Base-by-base conservation (phyloP, 2,113 vertebrate genomes). In the Phylloscopus trochilus region DNA sequence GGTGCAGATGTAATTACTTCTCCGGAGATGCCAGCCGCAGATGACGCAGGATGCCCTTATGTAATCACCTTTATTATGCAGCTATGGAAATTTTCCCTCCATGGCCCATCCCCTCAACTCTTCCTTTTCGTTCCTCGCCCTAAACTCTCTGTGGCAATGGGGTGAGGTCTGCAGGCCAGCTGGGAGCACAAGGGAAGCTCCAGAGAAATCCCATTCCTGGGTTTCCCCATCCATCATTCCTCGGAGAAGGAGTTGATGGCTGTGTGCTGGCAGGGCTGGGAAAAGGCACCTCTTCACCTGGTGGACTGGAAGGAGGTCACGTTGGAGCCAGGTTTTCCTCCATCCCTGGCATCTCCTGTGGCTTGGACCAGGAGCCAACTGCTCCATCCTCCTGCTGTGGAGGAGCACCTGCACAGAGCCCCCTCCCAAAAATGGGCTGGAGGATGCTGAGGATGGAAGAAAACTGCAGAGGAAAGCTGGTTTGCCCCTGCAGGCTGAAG, bases 1-100 rank as follows among this genome's bases (percentile, higher is more conserved):
- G 85, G 87, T 94, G 79, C 85, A 97, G 93, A 96, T 96, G 95
- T 90, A 92, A 83, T 96, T 86, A 83, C 91, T 93, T 67, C 95
- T 95, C 95, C 43, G 8, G 92, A 96, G 95, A 93, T 96, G 96
- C 93, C 87, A 92, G 83, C 74, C 41, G 5, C 91, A 78, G 89
- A 94, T 94, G 96, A 96, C 44, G 78, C 66, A 83, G 90, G 80
- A 51, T 83, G 90, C 83, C 82, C 82, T 96, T 96, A 96, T 94
- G 84, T 84, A 96, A 96, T 87, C 84, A 13, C 33, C 66, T 88
- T 73, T 70, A 78, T 91, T 81, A 63, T 85, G 90, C 93, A 73
- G 49, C 52, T 74, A 53, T 66, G 93, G 89, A 94, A 91, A 93
- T 86, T 53, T 66, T 88, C 75, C 72, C 62, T 91, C 44, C 79